Conservation (phyloP, 2,113 vertebrate genomes). For the Triplophysa rosa region DNA sequence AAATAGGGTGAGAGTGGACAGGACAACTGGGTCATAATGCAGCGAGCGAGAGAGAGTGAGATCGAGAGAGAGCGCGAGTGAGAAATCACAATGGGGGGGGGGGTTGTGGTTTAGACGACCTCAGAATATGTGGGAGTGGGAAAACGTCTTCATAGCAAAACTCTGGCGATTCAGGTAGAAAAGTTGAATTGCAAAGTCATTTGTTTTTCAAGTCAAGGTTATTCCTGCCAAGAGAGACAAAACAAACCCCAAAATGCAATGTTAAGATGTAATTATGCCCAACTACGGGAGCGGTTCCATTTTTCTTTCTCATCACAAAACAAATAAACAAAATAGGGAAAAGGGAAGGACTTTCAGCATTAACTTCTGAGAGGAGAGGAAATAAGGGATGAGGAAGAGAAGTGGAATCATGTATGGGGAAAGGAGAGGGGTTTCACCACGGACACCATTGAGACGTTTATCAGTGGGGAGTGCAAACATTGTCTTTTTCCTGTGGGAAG, state of each 20-base stretch:
- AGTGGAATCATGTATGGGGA: slow-evolving; percentile 31
- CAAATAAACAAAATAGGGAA: not conserved
- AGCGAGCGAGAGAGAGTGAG: slow-evolving; percentile 48
- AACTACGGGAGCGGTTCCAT: slow-evolving; percentile 60
- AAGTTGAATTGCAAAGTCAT: slow-evolving; percentile 79
- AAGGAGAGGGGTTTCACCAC: slow-evolving; percentile 60
- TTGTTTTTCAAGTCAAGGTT: slow-evolving; percentile 72
- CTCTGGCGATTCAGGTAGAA: slow-evolving; percentile 76
- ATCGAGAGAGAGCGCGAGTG: slow-evolving; percentile 57
- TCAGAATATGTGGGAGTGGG: slow-evolving; percentile 54
- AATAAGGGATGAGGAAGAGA: slow-evolving; percentile 36
- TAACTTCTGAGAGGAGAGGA: not conserved
- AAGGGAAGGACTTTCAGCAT: slow-evolving; percentile 25
- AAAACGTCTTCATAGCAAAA: slow-evolving; percentile 70
- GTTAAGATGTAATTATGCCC: slow-evolving; percentile 69
- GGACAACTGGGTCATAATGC: slow-evolving; percentile 11
- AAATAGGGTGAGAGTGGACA: not conserved
- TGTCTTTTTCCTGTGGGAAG: slow-evolving; percentile 59
- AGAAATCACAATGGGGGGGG: not conserved
- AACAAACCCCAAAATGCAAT: slow-evolving; percentile 69
- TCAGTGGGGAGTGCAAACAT: slow-evolving; percentile 45
- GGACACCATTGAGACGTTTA: slow-evolving; percentile 50
- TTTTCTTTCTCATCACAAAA: slow-evolving; percentile 43
- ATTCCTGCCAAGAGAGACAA: slow-evolving; percentile 68
- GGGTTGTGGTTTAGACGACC: slow-evolving; percentile 42